Evolutionary conservation across 1,140 invertebrate species (phyloP), one percentile per base, ranked within the genome.

Genomic region (Bursaphelenchus mucronatus): DNA sequence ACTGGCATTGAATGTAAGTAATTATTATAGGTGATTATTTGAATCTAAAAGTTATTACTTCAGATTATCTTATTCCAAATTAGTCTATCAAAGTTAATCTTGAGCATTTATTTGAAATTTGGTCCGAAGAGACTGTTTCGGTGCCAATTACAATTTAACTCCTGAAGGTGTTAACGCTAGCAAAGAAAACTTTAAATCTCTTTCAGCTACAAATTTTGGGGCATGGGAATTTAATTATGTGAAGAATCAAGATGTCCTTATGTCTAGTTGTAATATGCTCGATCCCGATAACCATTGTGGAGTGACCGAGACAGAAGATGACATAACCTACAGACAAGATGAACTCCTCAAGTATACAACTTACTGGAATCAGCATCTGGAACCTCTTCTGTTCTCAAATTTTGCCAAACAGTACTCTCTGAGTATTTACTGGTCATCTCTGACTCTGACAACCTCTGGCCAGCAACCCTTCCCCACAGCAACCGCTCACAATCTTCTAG

Each of bases 351-450:
- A 55, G 53, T 55, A 15, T 30, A 19, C 17, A 13, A 19, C 39
- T 55, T 13, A 21, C 39, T 15, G 11, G 13, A 17, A 17, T 45
- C 30, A 51, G 40, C 40, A 59, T 17, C 13, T 49, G 43, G 55
- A 61, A 63, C 30, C 47, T 17, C 17, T 69, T 47, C n/a, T 6
- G n/a, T 72, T 62, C 46, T 76, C 74, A 13, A 73, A 73, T 61
- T 73, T 73, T 45, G 71, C 68, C 15, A 73, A 73, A 47, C 71
- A 82, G 68, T 85, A 84, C 70, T 74, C 82, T 7, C 90, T 90
- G 78, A 91, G 90, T 82, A 94, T 94, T 83, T 95, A 95, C 82
- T 95, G 92, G 92, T 94, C 91, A 0, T 94, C 91, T 0, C 83
- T 95, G 64, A 94, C 91, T 0, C 83, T 96, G 54, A 95, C 92